These are phyloP conservation scores for Drosophila rufa DNA, from an alignment of 1,140 invertebrate genomes.

Conservation along the genomic window DNA sequence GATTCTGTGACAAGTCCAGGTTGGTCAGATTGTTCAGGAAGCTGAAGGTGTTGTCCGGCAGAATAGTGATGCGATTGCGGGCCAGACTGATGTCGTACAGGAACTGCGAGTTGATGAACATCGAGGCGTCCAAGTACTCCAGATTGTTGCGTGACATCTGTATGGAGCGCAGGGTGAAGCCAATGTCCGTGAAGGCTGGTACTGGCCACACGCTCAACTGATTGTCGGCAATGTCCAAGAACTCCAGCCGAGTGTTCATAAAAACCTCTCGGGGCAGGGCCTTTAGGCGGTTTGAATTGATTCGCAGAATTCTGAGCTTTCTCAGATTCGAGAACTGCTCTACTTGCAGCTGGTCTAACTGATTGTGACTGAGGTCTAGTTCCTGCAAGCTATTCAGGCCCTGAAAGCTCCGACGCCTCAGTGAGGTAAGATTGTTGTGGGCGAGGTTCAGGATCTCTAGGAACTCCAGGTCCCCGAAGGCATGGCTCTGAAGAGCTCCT, in stretches of 20 bases:
- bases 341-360: conserved; percentile 91
- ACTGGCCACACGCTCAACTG: conserved; percentile 91
- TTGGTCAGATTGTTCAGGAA: conserved; percentile 91
- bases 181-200: conserved; percentile 90
- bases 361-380: conserved; percentile 92
- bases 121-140: conserved; percentile 94
- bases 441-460: conserved; percentile 91
- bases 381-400: conserved; percentile 91
- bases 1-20: conserved; percentile 92
- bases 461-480: conserved; percentile 89
- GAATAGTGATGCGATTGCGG: conserved; percentile 92
- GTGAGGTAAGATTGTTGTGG: conserved; percentile 90
- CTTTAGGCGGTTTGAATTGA: conserved; percentile 91
- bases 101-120: conserved; percentile 93
- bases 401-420: conserved; percentile 91
- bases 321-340: conserved; percentile 93
- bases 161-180: conserved; percentile 90
- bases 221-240: conserved; percentile 92
- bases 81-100: conserved; percentile 92
- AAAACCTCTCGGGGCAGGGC: conserved; percentile 92
- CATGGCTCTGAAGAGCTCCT: conserved; percentile 89
- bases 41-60: conserved; percentile 95
- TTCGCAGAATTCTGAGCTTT: conserved; percentile 90
- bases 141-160: conserved; percentile 93
- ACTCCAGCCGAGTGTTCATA: conserved; percentile 91